phyloP scores from a whole-genome alignment of 2,888 invertebrate species.

The Bombylius major region DNA sequence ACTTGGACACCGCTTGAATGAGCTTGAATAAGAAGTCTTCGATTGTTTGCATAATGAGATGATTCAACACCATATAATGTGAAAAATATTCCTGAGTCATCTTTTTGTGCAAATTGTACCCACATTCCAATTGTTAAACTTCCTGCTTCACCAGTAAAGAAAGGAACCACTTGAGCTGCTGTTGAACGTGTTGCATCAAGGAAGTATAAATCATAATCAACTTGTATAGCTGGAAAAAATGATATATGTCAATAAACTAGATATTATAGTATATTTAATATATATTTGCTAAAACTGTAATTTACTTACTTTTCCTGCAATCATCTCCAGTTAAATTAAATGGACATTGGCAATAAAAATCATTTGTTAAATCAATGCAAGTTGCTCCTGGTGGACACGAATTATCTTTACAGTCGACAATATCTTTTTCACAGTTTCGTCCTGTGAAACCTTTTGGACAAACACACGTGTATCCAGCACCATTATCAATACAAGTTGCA shows the following conservation, averaged over 20 bases:
- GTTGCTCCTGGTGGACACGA: constrained; percentile 89
- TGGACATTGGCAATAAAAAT: constrained; percentile 92
- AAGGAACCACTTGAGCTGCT: constrained; percentile 86
- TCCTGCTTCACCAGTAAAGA: constrained; percentile 61
- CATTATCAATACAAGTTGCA: constrained; percentile 79
- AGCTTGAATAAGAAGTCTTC: constrained; percentile 76
- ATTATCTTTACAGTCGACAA: constrained; percentile 82
- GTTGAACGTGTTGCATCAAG: constrained; percentile 81
- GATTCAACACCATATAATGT: constrained; percentile 82
- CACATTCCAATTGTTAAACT: constrained; percentile 87
- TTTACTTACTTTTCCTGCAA: constrained; percentile 76
- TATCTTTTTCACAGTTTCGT: constrained; percentile 81
- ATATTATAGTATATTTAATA: neutral
- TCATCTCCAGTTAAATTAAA: constrained; percentile 94
- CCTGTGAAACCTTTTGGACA: constrained; percentile 73
- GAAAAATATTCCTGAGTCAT: constrained; percentile 87
- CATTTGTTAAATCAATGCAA: constrained; percentile 80
- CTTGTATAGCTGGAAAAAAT: constrained; percentile 70
- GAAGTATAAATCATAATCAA: constrained; percentile 95
- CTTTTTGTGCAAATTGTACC: constrained; percentile 88
- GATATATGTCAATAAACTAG: neutral
- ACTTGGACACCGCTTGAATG: constrained; percentile 89
- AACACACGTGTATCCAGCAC: constrained; percentile 69
- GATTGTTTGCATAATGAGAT: constrained; percentile 61
- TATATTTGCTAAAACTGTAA: neutral